phyloP scores from a whole-genome alignment of 2,888 invertebrate genomes.

The Anoncus sp. region DNA sequence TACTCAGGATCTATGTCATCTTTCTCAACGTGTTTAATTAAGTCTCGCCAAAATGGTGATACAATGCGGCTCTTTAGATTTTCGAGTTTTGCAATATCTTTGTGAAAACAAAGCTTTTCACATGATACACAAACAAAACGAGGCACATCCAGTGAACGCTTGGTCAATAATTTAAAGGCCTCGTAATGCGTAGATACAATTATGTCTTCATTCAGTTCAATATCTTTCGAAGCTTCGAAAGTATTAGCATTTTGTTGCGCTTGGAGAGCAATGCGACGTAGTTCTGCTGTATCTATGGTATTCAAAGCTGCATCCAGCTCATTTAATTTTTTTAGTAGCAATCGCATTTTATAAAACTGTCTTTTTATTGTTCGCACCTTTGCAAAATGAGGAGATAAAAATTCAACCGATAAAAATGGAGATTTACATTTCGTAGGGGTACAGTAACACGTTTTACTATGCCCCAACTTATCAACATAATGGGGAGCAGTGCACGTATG shows the following conservation, averaged over 20 bases:
- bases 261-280: slow-evolving; percentile 16
- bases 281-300: slow-evolving; percentile 27
- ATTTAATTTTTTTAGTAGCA: slow-evolving; percentile 15
- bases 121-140: too few relatives aligned
- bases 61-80: too few relatives aligned
- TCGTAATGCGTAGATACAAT: too few relatives aligned
- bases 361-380: slow-evolving; percentile 53
- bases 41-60: too few relatives aligned
- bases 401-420: slow-evolving; percentile 54
- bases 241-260: slow-evolving; percentile 21
- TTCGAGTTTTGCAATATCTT: too few relatives aligned
- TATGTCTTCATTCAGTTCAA: slow-evolving; percentile 62
- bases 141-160: too few relatives aligned
- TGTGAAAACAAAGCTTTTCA: too few relatives aligned
- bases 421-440: slow-evolving; percentile 54
- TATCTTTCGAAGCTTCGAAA: slow-evolving; percentile 31
- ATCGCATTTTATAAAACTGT: slow-evolving; percentile 41
- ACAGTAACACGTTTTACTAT: slow-evolving; percentile 43
- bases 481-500: slow-evolving; percentile 39
- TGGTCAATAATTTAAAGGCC: too few relatives aligned
- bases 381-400: slow-evolving; percentile 63
- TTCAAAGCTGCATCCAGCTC: slow-evolving; percentile 43
- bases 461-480: slow-evolving; percentile 38
- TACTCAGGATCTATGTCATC: too few relatives aligned
- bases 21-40: too few relatives aligned